These are phyloP conservation scores for Dendropsophus ebraccatus DNA, from an alignment of 2,113 vertebrate genomes.

Conservation along the genomic window DNA sequence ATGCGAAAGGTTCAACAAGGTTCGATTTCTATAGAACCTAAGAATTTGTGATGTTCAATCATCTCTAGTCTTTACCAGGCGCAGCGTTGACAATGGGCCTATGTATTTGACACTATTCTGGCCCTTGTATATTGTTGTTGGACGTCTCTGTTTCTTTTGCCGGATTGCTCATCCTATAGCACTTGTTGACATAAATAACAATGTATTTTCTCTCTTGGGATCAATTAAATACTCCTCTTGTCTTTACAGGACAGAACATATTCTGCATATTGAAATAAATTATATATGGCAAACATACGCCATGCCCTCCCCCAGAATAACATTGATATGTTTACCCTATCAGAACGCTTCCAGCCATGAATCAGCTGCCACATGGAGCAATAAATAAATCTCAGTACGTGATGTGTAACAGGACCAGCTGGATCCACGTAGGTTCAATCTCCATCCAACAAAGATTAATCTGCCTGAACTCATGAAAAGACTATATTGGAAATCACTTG, in stretches of 20 bases:
- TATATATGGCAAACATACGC: not conserved
- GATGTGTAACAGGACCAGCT: conserved; percentile 42
- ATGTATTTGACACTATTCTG: not conserved
- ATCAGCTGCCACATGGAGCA: conserved; percentile 18
- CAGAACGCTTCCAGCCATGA: not conserved
- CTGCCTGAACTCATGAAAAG: conserved; percentile 7
- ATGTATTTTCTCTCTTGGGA: not conserved
- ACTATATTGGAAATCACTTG: conserved; percentile 27
- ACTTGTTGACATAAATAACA: not conserved
- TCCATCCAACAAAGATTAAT: conserved; percentile 21
- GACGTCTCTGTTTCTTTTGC: not conserved
- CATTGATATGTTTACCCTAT: not conserved
- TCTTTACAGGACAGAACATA: not conserved
- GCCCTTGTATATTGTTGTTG: not conserved
- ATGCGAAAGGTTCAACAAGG: no score
- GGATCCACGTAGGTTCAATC: conserved; percentile 15
- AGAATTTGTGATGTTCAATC: no score
- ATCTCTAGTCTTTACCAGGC: no score
- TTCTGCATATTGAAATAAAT: not conserved
- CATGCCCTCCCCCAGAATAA: not conserved
- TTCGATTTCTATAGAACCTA: no score
- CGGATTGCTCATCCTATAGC: not conserved
- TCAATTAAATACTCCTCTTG: not conserved
- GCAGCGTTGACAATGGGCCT: no score
- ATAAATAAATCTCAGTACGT: not conserved